A percentile compares a stretch with the other conserved stretches of the same genome.
Conservation (phyloP, 2,797 vertebrate species). For the Remorina albescens region DNA sequence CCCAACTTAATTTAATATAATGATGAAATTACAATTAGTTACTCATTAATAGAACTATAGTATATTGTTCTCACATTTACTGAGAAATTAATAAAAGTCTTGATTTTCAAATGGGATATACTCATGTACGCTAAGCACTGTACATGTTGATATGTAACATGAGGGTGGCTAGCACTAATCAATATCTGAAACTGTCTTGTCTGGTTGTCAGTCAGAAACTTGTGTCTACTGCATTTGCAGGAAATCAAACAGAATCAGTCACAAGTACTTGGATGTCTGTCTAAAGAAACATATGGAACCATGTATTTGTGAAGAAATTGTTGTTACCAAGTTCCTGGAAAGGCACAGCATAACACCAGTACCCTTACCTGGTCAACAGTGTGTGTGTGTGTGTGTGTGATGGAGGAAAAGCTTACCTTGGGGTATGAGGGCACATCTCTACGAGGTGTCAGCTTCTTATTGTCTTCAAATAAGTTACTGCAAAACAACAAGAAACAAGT, state of each 20-base stretch:
- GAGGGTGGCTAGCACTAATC: neutral
- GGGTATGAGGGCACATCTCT: conserved; percentile 91
- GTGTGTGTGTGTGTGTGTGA: neutral
- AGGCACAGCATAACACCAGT: neutral
- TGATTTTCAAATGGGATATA: too few species aligned
- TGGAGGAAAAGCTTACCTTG: conserved; percentile 85
- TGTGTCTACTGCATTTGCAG: neutral
- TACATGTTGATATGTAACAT: too few species aligned
- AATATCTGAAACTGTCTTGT: neutral
- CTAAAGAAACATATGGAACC: neutral
- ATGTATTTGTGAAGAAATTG: neutral
- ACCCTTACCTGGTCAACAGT: neutral
- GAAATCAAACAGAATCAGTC: neutral
- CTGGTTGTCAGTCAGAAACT: too few species aligned
- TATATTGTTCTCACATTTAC: too few species aligned
- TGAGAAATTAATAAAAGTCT: too few species aligned
- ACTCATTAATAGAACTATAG: too few species aligned
- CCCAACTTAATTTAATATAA: too few species aligned
- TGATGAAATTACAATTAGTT: too few species aligned
- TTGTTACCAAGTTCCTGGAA: neutral
- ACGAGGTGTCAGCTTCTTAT: conserved; percentile 86
- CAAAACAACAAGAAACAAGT: conserved; percentile 40
- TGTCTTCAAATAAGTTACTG: conserved; percentile 89
- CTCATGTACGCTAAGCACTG: too few species aligned
- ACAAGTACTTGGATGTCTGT: neutral